Conservation (phyloP, 2,888 invertebrate species). For the Melipona beecheii region DNA sequence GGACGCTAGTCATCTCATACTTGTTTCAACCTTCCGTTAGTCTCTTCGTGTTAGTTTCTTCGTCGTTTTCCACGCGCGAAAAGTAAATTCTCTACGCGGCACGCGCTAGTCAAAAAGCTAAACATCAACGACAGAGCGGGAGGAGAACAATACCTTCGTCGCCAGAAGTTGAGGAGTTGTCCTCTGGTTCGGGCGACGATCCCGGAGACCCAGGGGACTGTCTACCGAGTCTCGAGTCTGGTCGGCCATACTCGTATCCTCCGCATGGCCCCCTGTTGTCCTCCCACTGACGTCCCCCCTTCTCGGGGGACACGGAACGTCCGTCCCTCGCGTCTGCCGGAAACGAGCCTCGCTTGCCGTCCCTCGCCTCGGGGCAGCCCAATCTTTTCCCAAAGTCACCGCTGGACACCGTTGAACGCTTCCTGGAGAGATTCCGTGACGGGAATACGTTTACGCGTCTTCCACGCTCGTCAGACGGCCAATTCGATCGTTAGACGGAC, state of each 20-base stretch:
- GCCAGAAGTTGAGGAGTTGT: conserved; percentile 81
- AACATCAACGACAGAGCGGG: background rate
- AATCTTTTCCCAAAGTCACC: conserved; percentile 79
- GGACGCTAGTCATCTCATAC: no score
- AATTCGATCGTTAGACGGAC: conserved; percentile 48
- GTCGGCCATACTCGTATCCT: conserved; percentile 60
- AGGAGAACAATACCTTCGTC: conserved; percentile 79
- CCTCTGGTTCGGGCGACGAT: conserved; percentile 81
- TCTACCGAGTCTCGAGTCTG: conserved; percentile 61
- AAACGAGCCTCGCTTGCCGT: conserved; percentile 63
- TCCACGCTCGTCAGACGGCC: conserved; percentile 13
- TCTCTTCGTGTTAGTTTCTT: no score
- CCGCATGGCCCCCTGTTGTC: conserved; percentile 49
- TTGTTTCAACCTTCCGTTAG: no score
- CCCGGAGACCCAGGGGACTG: conserved; percentile 71
- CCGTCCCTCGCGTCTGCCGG: conserved; percentile 62
- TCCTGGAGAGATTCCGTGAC: conserved; percentile 72
- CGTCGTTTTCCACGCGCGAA: no score
- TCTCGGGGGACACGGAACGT: conserved; percentile 68
- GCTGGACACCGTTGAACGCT: conserved; percentile 79
- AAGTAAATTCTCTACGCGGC: background rate
- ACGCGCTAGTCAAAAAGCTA: background rate
- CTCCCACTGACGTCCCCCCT: conserved; percentile 58
- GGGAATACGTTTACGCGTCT: conserved; percentile 69
- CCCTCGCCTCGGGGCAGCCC: conserved; percentile 75